These are phyloP conservation scores for Melanocharis versteri DNA, from an alignment of 2,113 vertebrate species.

Conservation along the genomic window DNA sequence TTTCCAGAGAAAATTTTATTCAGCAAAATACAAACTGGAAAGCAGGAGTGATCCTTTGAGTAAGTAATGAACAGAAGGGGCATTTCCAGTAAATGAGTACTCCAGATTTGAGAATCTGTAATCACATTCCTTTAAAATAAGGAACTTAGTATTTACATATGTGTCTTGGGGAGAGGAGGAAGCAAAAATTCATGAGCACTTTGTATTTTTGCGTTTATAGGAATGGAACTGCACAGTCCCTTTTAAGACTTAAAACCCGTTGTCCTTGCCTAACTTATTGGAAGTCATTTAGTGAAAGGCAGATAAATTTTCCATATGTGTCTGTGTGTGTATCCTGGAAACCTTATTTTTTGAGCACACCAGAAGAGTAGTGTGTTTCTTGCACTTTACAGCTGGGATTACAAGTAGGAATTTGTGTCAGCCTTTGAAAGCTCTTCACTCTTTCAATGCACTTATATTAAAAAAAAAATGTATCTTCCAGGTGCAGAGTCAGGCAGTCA, in stretches of 20 bases:
- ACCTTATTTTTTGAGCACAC: not conserved
- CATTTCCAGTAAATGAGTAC: not conserved
- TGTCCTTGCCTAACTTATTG: not conserved
- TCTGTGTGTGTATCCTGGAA: not conserved
- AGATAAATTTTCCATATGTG: not conserved
- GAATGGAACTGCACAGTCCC: not conserved
- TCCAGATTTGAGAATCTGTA: not conserved
- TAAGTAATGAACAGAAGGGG: slow-evolving; percentile 32
- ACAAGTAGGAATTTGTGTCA: not conserved
- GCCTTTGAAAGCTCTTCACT: not conserved
- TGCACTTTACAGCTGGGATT: not conserved
- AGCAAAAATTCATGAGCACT: not conserved
- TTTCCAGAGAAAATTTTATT: slow-evolving; percentile 2
- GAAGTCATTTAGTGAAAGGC: not conserved
- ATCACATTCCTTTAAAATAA: not conserved
- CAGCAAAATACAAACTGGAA: not conserved
- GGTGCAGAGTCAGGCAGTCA: not conserved
- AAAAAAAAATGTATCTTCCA: not conserved
- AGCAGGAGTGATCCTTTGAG: not conserved
- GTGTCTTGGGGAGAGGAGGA: not conserved
- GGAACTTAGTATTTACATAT: not conserved
- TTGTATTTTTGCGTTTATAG: not conserved
- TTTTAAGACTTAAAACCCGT: not conserved
- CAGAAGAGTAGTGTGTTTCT: not conserved
- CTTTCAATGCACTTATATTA: not conserved